Conservation (phyloP, 1,140 invertebrate genomes). For the Oncopodura yosiiana region DNA sequence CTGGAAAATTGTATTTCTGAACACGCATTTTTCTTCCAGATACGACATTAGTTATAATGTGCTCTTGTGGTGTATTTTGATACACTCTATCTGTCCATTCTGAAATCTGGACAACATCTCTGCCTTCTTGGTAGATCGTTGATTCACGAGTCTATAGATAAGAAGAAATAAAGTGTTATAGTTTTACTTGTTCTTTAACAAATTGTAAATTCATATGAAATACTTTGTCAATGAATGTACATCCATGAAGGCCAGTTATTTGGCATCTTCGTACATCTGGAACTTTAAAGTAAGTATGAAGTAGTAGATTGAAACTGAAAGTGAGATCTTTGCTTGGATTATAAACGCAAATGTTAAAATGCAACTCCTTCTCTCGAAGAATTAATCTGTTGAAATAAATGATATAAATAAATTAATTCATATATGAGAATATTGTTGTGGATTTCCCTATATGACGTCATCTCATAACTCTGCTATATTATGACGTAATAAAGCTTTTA, state of each 20-base stretch:
- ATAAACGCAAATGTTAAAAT: slow-evolving; percentile 83
- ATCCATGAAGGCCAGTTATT: slow-evolving; percentile 80
- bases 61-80: slow-evolving; percentile 81
- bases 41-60: slow-evolving; percentile 84
- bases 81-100: slow-evolving; percentile 90
- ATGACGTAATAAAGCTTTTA: not conserved
- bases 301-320: slow-evolving; percentile 83
- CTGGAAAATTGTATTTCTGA: slow-evolving; percentile 87
- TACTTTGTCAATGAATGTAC: slow-evolving; percentile 88
- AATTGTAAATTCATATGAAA: slow-evolving; percentile 9
- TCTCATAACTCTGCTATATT: not conserved
- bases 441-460: too few relatives aligned
- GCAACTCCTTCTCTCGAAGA: slow-evolving; percentile 77
- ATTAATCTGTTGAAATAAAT: slow-evolving; percentile 76
- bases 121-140: slow-evolving; percentile 70
- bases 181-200: not conserved
- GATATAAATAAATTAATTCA: slow-evolving; percentile 37
- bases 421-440: not conserved
- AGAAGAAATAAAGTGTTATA: not conserved
- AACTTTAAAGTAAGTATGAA: slow-evolving; percentile 93
- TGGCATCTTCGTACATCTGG: slow-evolving; percentile 81
- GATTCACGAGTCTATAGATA: slow-evolving; percentile 61
- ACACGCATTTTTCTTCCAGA: slow-evolving; percentile 82
- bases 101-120: slow-evolving; percentile 75
- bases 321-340: slow-evolving; percentile 80